A percentile compares a stretch with the other conserved stretches of the same genome.
Conservation (phyloP, 2,888 invertebrate species). For the Pollenia angustigena region DNA sequence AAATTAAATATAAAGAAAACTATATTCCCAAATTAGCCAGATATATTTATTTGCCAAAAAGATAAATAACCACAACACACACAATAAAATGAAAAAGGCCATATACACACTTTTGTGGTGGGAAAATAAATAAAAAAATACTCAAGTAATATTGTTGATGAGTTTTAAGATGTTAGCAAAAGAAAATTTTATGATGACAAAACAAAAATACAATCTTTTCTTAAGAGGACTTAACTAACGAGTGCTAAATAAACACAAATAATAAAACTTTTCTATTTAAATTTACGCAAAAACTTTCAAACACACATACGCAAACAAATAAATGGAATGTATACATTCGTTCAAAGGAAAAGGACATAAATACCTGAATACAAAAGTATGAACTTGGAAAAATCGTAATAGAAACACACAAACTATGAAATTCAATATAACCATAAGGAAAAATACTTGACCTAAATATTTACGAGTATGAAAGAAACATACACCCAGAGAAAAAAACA, state of each 20-base stretch:
- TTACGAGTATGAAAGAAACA: constrained; percentile 43
- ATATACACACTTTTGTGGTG: constrained; percentile 13
- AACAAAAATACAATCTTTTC: constrained; percentile 43
- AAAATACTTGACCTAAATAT: constrained; percentile 63
- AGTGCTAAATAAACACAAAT: constrained; percentile 52
- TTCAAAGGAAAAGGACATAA: not conserved
- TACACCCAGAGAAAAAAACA: too few relatives aligned
- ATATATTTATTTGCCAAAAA: not conserved
- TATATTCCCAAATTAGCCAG: constrained; percentile 9
- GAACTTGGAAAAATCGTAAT: constrained; percentile 24
- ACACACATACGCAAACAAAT: not conserved
- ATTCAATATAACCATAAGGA: constrained; percentile 46
- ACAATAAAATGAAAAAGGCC: constrained; percentile 27
- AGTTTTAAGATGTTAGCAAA: constrained; percentile 50
- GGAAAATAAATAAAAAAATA: constrained; percentile 6
- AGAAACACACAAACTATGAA: not conserved
- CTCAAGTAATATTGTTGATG: constrained; percentile 40
- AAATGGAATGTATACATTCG: not conserved
- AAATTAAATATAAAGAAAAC: constrained; percentile 24
- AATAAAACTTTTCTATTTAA: not conserved
- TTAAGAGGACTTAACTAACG: constrained; percentile 40
- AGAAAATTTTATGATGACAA: constrained; percentile 52
- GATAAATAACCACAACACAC: constrained; percentile 5
- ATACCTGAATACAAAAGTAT: constrained; percentile 3
- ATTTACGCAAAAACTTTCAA: not conserved